phyloP scores from a whole-genome alignment of 2,113 vertebrate species.

The Phalacrocorax brasilianus region DNA sequence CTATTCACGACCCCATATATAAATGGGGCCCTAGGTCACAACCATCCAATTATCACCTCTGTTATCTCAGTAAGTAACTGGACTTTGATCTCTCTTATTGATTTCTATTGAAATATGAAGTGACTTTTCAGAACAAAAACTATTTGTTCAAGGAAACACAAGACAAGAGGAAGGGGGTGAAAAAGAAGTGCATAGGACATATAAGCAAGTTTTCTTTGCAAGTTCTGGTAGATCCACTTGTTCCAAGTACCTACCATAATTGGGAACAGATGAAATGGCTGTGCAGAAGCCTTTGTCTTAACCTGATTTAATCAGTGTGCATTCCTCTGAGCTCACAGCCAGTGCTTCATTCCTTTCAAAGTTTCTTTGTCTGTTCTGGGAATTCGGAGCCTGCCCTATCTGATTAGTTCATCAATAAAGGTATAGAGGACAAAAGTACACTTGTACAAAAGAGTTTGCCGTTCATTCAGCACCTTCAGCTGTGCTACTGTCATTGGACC shows the following conservation, averaged over 20 bases:
- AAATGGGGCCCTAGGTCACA: neutral
- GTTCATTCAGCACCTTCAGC: neutral
- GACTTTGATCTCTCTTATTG: neutral
- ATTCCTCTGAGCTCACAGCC: neutral
- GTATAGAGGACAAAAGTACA: neutral
- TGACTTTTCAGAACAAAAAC: neutral
- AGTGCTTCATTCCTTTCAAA: neutral
- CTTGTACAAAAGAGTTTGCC: neutral
- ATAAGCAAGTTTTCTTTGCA: neutral
- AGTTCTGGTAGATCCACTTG: neutral
- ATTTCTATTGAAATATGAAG: neutral
- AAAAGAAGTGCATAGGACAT: neutral
- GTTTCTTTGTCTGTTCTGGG: neutral
- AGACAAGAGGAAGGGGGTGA: neutral
- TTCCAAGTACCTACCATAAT: neutral
- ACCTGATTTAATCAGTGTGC: neutral
- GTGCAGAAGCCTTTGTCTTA: neutral
- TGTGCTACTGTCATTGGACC: neutral
- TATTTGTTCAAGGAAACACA: neutral
- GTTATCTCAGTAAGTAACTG: neutral
- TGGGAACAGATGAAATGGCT: neutral
- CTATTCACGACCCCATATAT: neutral
- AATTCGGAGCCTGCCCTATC: neutral
- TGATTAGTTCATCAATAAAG: constrained; percentile 7
- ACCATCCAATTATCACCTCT: neutral